Evolutionary conservation across 1,140 invertebrate species (phyloP), one percentile per base, ranked within the genome.

Genomic region (Megalopta genalis): DNA sequence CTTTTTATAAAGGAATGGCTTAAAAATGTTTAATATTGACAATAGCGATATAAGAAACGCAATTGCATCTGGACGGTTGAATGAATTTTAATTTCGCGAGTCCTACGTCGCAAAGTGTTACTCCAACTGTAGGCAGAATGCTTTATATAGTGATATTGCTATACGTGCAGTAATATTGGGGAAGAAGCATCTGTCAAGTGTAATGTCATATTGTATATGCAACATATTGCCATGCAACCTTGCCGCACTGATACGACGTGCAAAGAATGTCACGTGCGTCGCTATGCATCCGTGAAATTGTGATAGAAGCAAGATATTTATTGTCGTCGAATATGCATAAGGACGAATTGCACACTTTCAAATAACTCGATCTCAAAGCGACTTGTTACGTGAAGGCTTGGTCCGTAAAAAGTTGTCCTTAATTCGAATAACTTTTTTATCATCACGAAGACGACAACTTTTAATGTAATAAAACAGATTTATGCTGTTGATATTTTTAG

Each of bases 171-270:
- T 14, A 68, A 54, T 32, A 32, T 54, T 21, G 9, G 18, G 4
- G 18, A 39, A 42, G 32, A 64, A 52, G 46, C 25, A 54, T 54
- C 10, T 54, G 46, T 54, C 25, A 7, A 25, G 46, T 27, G 25
- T 68, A 68, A 54, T n/a, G 49, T 14, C 49, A 32, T 54, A 39
- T n/a, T 21, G 37, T 64, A 14, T 37, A 37, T 32, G 63, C 21
- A 64, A 64, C 21, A 64, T 64, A 64, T 64, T 64, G 37, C 63
- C 63, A 64, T 64, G 63, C 37, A 64, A 64, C 63, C 37, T 18
- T 64, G 63, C 39, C 63, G 37, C 14, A 64, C 63, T 64, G 21
- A 64, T 64, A 64, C 21, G 63, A 64, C 63, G 21, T 23, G 37
- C 21, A 64, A 64, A 64, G 63, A 64, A 42, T 42, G 37, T 64